These are phyloP conservation scores for Hyposoter didymator DNA, from an alignment of 2,888 invertebrate species.

Conservation along the genomic window DNA sequence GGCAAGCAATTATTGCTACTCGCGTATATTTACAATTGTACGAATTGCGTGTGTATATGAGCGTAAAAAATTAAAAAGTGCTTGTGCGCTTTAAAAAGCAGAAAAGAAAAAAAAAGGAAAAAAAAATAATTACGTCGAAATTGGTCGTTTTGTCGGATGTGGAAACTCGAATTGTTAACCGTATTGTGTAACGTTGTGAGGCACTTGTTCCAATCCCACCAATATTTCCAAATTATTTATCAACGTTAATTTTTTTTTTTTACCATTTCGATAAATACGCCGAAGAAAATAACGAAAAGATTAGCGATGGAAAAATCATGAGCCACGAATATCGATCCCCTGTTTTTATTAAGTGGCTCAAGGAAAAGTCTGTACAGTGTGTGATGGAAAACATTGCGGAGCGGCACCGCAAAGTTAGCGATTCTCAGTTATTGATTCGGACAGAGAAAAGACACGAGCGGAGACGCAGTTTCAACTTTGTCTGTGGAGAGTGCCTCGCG, in stretches of 20 bases:
- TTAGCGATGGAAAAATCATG: neutral
- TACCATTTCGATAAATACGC: no score
- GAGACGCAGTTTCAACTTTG: neutral
- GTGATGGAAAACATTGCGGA: neutral
- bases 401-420: neutral
- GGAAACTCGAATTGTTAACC: neutral
- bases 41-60: constrained; percentile 19
- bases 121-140: neutral
- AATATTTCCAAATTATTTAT: neutral
- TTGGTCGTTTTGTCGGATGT: neutral
- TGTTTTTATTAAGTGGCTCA: neutral
- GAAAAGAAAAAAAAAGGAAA: neutral
- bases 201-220: neutral
- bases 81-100: neutral
- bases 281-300: neutral
- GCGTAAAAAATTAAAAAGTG: constrained; percentile 11
- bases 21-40: constrained; percentile 20
- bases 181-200: neutral
- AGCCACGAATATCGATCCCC: neutral
- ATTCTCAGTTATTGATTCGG: neutral
- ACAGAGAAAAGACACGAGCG: neutral
- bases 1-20: constrained; percentile 22
- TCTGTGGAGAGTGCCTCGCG: constrained; percentile 26
- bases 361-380: neutral
- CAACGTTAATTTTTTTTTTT: neutral